Evolutionary conservation across 2,113 vertebrate species (phyloP), one percentile per base, ranked within the genome.

Genomic region (Cepphus grylle): DNA sequence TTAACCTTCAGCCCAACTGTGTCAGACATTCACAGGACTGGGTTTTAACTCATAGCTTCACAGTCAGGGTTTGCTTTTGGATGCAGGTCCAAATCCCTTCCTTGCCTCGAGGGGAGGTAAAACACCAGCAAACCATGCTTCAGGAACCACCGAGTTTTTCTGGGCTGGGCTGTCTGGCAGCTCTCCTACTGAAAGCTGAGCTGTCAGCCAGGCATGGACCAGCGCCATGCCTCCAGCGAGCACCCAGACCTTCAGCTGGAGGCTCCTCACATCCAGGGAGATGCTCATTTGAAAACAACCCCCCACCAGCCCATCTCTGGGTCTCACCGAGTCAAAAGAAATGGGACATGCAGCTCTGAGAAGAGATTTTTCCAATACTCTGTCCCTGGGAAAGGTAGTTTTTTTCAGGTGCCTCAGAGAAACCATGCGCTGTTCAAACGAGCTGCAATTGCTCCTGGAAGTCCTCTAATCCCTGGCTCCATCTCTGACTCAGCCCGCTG

Each of bases 11-110:
- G 16, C 26, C 27, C 76, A 70, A 21, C 32, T 12, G 5, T 20
- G 32, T 69, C 30, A 61, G 43, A 52, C 0, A 0, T 27, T 67
- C 81, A 50, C 12, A 40, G 65, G 29, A 26, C 7, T 38, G 29
- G 17, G 10, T 29, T 86, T 88, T 25, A 80, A 55, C 18, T 50
- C 61, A 27, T 1, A 58, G 59, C 25, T 86, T 65, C 20, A 17
- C 0, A 2, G 38, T 15, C 49, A 52, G 47, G 52, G 15, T 25
- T 81, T 0, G 0, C 16, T 78, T 81, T 29, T 61, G 74, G 56
- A 53, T 81, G 52, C 6, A 14, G 61, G 29, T 55, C 52, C 38
- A 40, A 14, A 47, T n/a, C 67, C 36, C 25, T 91, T 56, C 49
- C 34, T 67, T 74, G 26, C 52, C 47, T 71, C 0, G 0, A 50